phyloP scores from a whole-genome alignment of 53 echinoderm and acorn worm genomes.

The Luidia sarsii region DNA sequence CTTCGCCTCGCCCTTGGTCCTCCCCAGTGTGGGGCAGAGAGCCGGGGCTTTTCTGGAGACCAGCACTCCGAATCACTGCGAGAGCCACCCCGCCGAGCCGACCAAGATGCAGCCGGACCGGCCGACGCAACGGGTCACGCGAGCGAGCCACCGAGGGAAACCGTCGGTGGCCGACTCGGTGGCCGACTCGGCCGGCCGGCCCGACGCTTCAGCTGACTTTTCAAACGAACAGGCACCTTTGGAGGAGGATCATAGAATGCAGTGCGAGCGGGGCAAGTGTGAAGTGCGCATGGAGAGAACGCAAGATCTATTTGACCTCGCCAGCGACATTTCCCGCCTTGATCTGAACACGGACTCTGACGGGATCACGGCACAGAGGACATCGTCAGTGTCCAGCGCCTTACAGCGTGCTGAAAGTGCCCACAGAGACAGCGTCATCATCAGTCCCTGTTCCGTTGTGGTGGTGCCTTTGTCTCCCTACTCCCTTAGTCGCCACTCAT shows the following conservation, averaged over 20 bases:
- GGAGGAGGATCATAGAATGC: no score
- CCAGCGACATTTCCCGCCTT: slow-evolving; percentile 17
- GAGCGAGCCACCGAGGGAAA: background rate
- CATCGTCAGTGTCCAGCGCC: no score
- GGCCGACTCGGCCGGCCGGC: background rate
- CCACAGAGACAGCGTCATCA: no score
- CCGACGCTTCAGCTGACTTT: background rate
- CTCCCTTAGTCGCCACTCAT: background rate
- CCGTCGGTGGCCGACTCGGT: background rate
- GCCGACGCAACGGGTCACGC: slow-evolving; percentile 1
- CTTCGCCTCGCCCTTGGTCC: slow-evolving; percentile 22
- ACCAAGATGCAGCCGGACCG: background rate
- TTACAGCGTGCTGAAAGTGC: no score
- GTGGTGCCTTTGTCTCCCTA: slow-evolving; percentile 9
- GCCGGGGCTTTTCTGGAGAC: slow-evolving; percentile 1
- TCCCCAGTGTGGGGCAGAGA: no score
- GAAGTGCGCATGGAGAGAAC: background rate
- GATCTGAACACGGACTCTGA: background rate
- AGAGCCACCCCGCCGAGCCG: background rate
- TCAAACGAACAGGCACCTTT: background rate
- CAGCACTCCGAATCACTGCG: slow-evolving; percentile 20
- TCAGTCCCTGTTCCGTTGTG: slow-evolving; percentile 37
- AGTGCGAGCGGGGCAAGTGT: slow-evolving; percentile 13
- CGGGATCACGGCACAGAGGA: background rate
- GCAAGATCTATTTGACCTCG: slow-evolving; percentile 16